Evolutionary conservation across 1,140 invertebrate genomes (phyloP), one percentile per base, ranked within the genome.

Genomic region (Phthorimaea operculella): DNA sequence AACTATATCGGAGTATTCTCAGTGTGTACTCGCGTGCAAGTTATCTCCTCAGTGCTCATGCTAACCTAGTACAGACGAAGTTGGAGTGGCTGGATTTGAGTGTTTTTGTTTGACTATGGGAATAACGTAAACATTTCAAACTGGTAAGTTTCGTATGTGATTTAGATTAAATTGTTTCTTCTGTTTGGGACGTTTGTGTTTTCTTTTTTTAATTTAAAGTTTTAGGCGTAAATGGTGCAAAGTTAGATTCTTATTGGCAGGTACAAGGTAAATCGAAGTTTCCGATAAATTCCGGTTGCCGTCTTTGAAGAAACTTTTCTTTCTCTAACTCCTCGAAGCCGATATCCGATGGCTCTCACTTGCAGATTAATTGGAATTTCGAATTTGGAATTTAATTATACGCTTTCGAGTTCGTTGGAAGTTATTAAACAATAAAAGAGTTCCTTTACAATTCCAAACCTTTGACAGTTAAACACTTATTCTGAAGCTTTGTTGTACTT

Each of bases 21-120:
- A 28, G 21, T 14, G 9, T 6, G 4, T 15, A 47, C 7, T 47
- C 1, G 39, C 39, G 44, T 47, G 44, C 16, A 9, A 28, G 36
- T n/a, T 39, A n/a, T 39, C 36, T 39, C 10, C n/a, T n/a, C 36
- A 39, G 36, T 39, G 36, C 36, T 39, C n/a, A 39, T 39, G 36
- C 36, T 12, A 39, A 39, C 36, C 36, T 12, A 39, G 3, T n/a
- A 39, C 4, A 16, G 44, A 47, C 44, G 2, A 16, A 47, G 8
- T 47, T 47, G 11, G 44, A 14, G 11, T 4, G 10, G 10, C 36
- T 12, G 64, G 63, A 62, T 66, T 63, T 59, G 15, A 15, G 14
- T 17, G 57, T 62, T 49, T 50, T 12, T 14, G n/a, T 60, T 33
- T 14, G 55, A 59, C 39, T 63, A 66, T 69, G 66, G 63, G 61